Conservation (phyloP, 2,888 invertebrate species). For the Phortica okadai region DNA sequence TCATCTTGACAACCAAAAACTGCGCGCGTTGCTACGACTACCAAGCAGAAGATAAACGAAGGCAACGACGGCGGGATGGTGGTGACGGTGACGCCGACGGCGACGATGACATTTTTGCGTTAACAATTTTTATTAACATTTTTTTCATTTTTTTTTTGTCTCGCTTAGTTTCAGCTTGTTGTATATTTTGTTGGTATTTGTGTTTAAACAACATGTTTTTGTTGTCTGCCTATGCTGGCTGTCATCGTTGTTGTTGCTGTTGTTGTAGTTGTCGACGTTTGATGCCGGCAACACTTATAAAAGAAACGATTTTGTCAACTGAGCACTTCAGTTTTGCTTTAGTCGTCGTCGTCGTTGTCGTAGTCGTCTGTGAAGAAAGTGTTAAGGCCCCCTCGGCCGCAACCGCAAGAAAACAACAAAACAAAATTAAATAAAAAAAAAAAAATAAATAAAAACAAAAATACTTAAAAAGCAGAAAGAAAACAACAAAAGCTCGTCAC, state of each 20-base stretch:
- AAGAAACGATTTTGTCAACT: conserved; percentile 67
- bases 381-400: conserved; percentile 20
- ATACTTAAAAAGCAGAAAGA: not conserved
- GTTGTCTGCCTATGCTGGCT: conserved; percentile 32
- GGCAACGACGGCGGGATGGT: not conserved
- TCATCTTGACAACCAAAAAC: conserved; percentile 46
- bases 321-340: conserved; percentile 68
- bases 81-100: conserved; percentile 37
- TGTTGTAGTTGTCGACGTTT: not conserved
- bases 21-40: not conserved
- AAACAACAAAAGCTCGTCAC: not conserved
- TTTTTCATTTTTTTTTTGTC: conserved; percentile 17
- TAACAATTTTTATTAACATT: conserved; percentile 24
- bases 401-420: too few relatives aligned
- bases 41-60: not conserved
- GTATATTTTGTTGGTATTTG: conserved; percentile 43
- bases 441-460: not conserved
- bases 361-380: conserved; percentile 59
- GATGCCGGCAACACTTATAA: conserved; percentile 58
- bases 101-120: conserved; percentile 28
- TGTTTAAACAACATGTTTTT: conserved; percentile 54
- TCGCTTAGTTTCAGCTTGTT: conserved; percentile 8
- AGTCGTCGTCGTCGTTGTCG: conserved; percentile 51
- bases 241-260: conserved; percentile 38
- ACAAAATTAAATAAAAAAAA: too few relatives aligned